Evolutionary conservation across 2,113 vertebrate genomes (phyloP), one percentile per base, ranked within the genome.

Genomic region (Oplegnathus fasciatus): DNA sequence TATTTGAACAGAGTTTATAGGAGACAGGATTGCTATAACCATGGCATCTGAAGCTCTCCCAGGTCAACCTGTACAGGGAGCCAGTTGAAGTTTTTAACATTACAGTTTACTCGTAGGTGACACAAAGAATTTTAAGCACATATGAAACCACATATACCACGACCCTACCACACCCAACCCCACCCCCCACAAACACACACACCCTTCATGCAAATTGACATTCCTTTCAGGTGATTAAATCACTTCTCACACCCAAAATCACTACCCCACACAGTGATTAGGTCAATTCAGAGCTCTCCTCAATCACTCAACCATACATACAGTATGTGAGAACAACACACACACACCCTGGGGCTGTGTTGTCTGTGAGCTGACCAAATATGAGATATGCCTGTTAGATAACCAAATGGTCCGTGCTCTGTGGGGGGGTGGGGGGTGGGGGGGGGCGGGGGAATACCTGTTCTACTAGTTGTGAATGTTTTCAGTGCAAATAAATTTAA

Each of bases 201-300:
- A 57, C 7, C 22, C 11, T 48, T 40, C 54, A 79, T 78, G 83
- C 52, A 76, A 78, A 83, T 70, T 0, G n/a, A 0, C 9, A 68
- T 50, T 72, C 69, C 4, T 50, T 44, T 26, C 32, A 88, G 30
- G 37, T 83, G 84, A 91, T 88, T 86, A 74, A 52, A 84, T 90
- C 80, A 77, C 24, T 22, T 14, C 46, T 60, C 30, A 68, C 2
- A 20, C 13, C 24, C n/a, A 46, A 18, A 50, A 73, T 14, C 30
- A 24, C 34, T 7, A 3, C 20, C n/a, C 6, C 55, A 64, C 32
- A 58, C 32, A 48, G 24, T 76, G 70, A 82, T 71, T 34, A 34
- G 48, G 17, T 68, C 61, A 32, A 44, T 62, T 55, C 32, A 60
- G 30, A 73, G 61, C 42, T 32, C 24, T 6, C 6, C 42, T 20